A percentile compares a stretch with the other conserved stretches of the same genome.
phyloP scores from a whole-genome alignment of 2,113 vertebrate genomes.

The Perccottus glenii region DNA sequence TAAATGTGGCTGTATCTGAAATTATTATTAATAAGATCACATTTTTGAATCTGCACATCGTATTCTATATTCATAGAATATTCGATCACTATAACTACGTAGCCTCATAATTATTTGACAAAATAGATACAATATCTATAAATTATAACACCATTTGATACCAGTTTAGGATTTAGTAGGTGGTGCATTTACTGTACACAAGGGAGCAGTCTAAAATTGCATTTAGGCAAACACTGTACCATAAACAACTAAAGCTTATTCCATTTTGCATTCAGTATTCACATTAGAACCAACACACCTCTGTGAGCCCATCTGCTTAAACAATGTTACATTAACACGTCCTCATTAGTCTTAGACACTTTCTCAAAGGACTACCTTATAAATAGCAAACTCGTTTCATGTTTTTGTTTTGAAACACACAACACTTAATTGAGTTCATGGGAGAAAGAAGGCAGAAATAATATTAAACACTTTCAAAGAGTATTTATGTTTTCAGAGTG shows the following conservation, averaged over 20 bases:
- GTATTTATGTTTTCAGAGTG: constrained; percentile 14
- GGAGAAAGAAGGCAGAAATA: constrained; percentile 34
- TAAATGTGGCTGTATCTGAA: background rate
- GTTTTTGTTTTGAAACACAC: constrained; percentile 9
- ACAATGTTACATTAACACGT: constrained; percentile 8
- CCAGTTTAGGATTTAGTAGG: constrained; percentile 5
- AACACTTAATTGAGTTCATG: background rate
- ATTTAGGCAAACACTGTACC: constrained; percentile 29
- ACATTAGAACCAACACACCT: constrained; percentile 3
- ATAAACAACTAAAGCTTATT: constrained; percentile 10
- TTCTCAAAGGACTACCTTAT: background rate
- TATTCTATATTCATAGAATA: too few relatives aligned
- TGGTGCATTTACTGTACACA: constrained; percentile 10
- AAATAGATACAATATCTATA: background rate
- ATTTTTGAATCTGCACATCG: too few relatives aligned
- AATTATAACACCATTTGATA: constrained; percentile 27
- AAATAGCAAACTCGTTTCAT: constrained; percentile 3
- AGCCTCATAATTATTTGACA: background rate
- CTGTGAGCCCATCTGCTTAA: background rate
- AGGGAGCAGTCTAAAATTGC: constrained; percentile 12
- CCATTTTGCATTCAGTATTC: constrained; percentile 7
- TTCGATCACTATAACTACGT: too few relatives aligned
- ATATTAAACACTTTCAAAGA: constrained; percentile 43
- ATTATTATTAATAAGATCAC: too few relatives aligned
- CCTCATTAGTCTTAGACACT: background rate